Conservation (phyloP, 1,140 invertebrate species). For the Pinna nobilis region DNA sequence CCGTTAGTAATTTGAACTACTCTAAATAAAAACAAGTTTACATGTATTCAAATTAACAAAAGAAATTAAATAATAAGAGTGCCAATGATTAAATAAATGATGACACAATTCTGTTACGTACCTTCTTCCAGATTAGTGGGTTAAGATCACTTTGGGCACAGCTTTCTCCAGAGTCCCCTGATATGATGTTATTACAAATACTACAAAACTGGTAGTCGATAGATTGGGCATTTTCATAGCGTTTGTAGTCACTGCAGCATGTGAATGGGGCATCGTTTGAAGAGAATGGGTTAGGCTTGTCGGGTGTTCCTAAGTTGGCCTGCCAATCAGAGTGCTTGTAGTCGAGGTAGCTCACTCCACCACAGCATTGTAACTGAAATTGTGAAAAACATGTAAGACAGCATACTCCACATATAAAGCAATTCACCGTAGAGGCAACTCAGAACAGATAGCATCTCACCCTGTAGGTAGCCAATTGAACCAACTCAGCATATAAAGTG, state of each 20-base stretch:
- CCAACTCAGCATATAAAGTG: no score
- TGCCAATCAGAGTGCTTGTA: conserved; percentile 15
- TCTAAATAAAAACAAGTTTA: no score
- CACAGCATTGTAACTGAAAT: conserved; percentile 32
- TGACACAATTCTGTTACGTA: no score
- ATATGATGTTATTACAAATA: neutral
- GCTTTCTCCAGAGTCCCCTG: neutral
- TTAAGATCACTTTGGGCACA: neutral
- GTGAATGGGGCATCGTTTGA: neutral
- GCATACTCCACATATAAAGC: neutral
- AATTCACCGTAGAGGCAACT: no score
- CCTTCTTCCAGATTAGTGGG: conserved; percentile 4
- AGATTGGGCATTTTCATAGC: conserved; percentile 1
- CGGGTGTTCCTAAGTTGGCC: neutral
- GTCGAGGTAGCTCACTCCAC: conserved; percentile 19
- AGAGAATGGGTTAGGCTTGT: neutral
- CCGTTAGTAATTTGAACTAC: no score
- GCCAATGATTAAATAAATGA: no score
- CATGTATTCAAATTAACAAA: no score
- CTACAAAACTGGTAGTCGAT: neutral
- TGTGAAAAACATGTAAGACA: neutral
- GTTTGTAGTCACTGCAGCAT: conserved; percentile 1
- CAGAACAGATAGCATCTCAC: no score
- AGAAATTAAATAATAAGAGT: neutral
- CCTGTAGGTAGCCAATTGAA: no score